Percentiles rank a stretch among this genome's conserved stretches.
phyloP scores from a whole-genome alignment of 2,113 vertebrate species.

The Pseudopodoces humilis region DNA sequence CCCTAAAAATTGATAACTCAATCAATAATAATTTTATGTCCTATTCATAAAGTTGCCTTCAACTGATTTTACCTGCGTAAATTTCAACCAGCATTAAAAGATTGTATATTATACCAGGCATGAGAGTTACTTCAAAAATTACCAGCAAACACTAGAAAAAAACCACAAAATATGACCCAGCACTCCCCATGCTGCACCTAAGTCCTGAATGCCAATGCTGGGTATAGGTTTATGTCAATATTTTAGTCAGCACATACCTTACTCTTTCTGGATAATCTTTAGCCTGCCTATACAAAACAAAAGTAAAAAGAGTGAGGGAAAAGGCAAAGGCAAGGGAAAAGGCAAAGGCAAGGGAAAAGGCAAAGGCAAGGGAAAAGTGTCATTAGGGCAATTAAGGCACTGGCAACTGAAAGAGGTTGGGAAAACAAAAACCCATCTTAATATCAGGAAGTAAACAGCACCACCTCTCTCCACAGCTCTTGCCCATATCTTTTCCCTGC shows the following conservation, averaged over 20 bases:
- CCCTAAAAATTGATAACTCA: fast-evolving
- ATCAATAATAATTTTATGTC: neutral
- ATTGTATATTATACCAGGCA: neutral
- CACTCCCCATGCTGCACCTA: fast-evolving
- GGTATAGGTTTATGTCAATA: neutral
- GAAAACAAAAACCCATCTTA: neutral
- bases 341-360: no score
- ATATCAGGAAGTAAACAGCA: neutral
- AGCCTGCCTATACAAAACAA: neutral
- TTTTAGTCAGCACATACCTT: neutral
- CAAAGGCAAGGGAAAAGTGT: no score
- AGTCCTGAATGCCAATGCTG: neutral
- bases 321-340: no score
- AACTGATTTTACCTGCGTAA: neutral
- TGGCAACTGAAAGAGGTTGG: neutral
- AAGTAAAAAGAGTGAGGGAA: no score
- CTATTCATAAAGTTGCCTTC: neutral
- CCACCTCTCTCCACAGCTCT: neutral
- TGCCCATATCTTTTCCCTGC: neutral
- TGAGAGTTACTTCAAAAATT: neutral
- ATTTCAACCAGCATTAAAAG: neutral
- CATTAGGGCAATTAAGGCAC: neutral
- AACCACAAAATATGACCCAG: neutral
- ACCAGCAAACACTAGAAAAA: neutral
- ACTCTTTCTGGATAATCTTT: neutral